Evolutionary conservation across 1,140 invertebrate species (phyloP).

Genomic region (Drosophila lini): DNA sequence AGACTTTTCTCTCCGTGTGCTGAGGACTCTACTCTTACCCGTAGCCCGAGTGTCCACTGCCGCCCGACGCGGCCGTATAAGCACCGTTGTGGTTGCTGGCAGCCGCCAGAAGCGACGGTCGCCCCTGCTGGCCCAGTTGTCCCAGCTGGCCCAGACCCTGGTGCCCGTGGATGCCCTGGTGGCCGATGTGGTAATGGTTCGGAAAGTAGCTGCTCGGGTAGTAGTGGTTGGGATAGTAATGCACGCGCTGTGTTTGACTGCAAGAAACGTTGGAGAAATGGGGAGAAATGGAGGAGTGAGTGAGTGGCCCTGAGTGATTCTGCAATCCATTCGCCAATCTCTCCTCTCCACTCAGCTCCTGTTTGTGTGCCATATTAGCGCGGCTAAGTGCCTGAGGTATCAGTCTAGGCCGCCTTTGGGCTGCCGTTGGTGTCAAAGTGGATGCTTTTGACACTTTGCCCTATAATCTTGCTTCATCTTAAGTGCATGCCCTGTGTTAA

Average conservation of each 20-base stretch:
- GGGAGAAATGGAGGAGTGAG: constrained; percentile 22
- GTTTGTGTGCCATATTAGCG: constrained; percentile 24
- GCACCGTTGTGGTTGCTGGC: constrained; percentile 66
- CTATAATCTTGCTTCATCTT: not conserved
- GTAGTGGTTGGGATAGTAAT: constrained; percentile 67
- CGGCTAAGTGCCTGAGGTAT: constrained; percentile 37
- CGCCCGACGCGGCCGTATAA: constrained; percentile 40
- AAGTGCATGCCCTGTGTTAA: constrained; percentile 7
- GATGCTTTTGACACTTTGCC: constrained; percentile 1
- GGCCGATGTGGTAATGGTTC: constrained; percentile 37
- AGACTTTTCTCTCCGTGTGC: constrained; percentile 10
- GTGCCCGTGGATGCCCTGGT: constrained; percentile 36
- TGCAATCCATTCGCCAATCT: constrained; percentile 1
- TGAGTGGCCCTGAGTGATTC: constrained; percentile 32
- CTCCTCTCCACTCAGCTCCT: constrained; percentile 2
- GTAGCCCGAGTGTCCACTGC: constrained; percentile 72
- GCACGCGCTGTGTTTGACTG: constrained; percentile 60
- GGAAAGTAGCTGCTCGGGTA: constrained; percentile 41
- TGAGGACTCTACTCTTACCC: constrained; percentile 55
- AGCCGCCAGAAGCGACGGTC: constrained; percentile 39
- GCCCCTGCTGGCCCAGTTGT: constrained; percentile 29
- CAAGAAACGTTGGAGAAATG: constrained; percentile 11
- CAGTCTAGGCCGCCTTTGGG: not conserved
- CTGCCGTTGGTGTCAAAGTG: not conserved
- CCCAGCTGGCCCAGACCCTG: constrained; percentile 43